A percentile compares a stretch with the other conserved stretches of the same genome.
Conservation (phyloP, 2,888 invertebrate species). For the Rambutsinella grinnellia region DNA sequence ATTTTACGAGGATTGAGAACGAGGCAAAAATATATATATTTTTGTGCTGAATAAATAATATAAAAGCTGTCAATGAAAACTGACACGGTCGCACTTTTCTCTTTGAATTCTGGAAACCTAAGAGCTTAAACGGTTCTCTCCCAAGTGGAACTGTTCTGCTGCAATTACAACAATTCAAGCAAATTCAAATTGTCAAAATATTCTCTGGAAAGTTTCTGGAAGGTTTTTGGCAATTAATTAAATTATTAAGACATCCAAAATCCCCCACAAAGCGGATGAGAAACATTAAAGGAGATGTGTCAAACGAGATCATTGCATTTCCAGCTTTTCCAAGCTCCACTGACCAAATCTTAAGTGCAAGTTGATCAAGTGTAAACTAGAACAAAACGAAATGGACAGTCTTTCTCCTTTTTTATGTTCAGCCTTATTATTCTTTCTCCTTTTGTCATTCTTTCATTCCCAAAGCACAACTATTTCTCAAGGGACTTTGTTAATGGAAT, state of each 20-base stretch:
- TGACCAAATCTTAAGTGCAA: background rate
- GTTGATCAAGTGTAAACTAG: no score
- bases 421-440: background rate
- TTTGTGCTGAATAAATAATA: no score
- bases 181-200: no score
- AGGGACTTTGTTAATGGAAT: slow-evolving; percentile 44
- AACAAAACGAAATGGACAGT: slow-evolving; percentile 2
- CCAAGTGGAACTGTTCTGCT: background rate
- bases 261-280: no score
- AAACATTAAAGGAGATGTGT: no score
- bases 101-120: background rate
- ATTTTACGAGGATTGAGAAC: no score
- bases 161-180: background rate
- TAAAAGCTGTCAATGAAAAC: background rate
- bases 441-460: slow-evolving; percentile 24
- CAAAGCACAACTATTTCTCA: slow-evolving; percentile 10
- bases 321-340: background rate
- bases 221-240: no score
- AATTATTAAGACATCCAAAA: no score
- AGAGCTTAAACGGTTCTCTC: background rate
- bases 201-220: no score
- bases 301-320: no score
- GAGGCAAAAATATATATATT: no score
- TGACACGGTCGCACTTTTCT: background rate
- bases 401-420: slow-evolving; percentile 3